Evolutionary conservation across 2,113 vertebrate species (phyloP), one percentile per base, ranked within the genome.

Genomic region (Philantomba maxwellii): DNA sequence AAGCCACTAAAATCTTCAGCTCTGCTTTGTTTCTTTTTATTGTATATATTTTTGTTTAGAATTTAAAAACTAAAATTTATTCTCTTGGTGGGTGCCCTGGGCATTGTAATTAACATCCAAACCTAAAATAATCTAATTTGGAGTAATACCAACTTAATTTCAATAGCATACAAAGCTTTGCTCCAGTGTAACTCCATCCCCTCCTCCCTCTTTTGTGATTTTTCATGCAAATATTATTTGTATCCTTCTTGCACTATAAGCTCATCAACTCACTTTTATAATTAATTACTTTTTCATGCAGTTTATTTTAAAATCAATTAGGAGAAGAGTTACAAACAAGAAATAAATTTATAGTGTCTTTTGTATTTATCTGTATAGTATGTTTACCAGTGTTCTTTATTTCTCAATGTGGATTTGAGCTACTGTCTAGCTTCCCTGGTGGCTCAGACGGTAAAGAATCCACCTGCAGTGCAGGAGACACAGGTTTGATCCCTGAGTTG

Each of bases 71-170:
- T 73, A 73, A 39, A 73, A 55, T 47, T n/a, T 77, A 86, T 94
- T 83, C 90, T 90, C 82, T 95, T n/a, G 58, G 78, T 87, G 36
- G 43, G 70, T 60, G 43, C 36, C 36, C 33, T 95, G 57, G 55
- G 7, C 58, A 78, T 53, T 91, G 25, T 43, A 78, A 78, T 88
- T 84, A 77, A 55, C 15, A 91, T 25, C 47, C 94, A 21, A 16
- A 43, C 28, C 55, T 62, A 96, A 83, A 87, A 96, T 85, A 87
- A 86, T 62, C 26, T 92, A 86, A 64, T 75, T 89, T 84, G 70
- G 57, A 81, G 83, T 96, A 84, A 75, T 73, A 81, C 16, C 55
- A 58, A 80, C 25, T 70, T 92, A 53, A 92, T 96, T 86, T 94
- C 36, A 85, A 55, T 81, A 85, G 36, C 28, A 30, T 89, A 92